Base-by-base conservation (phyloP, 2,113 vertebrate species). In the Oceanodroma tethys region DNA sequence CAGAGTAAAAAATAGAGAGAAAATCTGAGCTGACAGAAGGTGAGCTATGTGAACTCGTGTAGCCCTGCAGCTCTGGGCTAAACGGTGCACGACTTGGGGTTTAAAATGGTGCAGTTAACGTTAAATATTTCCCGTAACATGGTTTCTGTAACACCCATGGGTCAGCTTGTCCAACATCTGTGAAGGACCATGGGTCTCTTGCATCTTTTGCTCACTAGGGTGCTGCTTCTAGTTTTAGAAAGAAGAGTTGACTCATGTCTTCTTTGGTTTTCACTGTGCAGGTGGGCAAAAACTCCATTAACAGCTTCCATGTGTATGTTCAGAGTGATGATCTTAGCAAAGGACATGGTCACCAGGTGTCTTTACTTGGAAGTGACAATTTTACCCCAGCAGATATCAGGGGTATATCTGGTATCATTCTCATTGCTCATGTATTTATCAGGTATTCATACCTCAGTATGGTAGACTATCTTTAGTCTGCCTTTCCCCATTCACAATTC, bases 41-140 rank as follows among this genome's bases (percentile, higher is more conserved):
- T 40, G 22, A 66, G 16, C 11, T 55, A 6, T 45, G 11, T n/a
- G 29, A 92, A 42, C 21, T 70, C 56, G 7, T 9, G 20, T 8
- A 65, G 32, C 45, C 34, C 25, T 71, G 20, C 11, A 84, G 26
- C 38, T 67, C 47, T 84, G 55, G 55, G 7, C 68, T 91, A 50
- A 25, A 13, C 2, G 3, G 11, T 32, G 6, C 17, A 42, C 0
- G 3, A 7, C 4, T 58, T 74, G 29, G 20, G n/a, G 32, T 59
- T 85, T 50, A 17, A 91, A 78, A 74, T 26, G 6, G 13, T 73
- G 17, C 32, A 29, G 16, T 42, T 81, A 52, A 56, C 4, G 0
- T 48, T 29, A 47, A 52, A 72, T 47, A 60, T 90, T 74, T 72
- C 52, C 52, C 19, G 3, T 73, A 17, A 47, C 20, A 16, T 23